phyloP scores from a whole-genome alignment of 2,888 invertebrate genomes.

The Tiphia femorata region DNA sequence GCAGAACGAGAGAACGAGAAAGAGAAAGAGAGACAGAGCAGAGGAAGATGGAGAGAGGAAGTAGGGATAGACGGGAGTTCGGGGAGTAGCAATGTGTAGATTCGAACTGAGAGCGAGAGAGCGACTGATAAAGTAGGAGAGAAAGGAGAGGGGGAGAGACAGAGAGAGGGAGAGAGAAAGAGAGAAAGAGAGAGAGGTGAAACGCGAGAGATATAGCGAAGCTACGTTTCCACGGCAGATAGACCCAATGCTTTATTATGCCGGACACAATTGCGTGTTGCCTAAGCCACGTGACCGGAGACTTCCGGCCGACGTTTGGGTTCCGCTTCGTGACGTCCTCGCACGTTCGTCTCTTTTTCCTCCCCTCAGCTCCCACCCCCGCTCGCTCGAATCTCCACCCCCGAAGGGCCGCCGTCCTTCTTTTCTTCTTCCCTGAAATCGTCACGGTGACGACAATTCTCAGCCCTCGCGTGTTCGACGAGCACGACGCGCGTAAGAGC shows the following conservation, averaged over 20 bases:
- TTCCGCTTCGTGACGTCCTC: conserved; percentile 64
- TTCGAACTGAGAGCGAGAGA: not conserved
- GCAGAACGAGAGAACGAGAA: not conserved
- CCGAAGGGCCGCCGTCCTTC: conserved; percentile 7
- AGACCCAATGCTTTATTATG: conserved; percentile 64
- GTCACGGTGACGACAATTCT: not conserved
- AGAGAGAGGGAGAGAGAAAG: not conserved
- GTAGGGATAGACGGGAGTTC: not conserved
- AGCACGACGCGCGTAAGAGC: conserved; percentile 6
- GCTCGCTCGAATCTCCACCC: conserved; percentile 10
- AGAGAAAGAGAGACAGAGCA: not conserved
- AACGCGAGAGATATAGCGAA: not conserved
- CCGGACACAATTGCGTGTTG: conserved; percentile 69
- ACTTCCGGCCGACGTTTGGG: conserved; percentile 68
- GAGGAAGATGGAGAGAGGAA: conserved; percentile 5
- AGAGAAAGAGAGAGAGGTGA: not conserved
- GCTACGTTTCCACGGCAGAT: conserved; percentile 48
- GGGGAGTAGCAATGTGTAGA: conserved; percentile 7
- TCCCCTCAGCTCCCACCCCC: not conserved
- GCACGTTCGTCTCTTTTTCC: conserved; percentile 20
- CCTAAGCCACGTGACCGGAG: conserved; percentile 68
- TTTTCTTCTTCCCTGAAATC: conserved; percentile 17
- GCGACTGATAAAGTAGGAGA: not conserved
- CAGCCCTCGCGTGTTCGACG: not conserved
- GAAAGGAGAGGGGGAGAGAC: conserved; percentile 4